Conservation (phyloP, 2,888 invertebrate genomes). For the Microchrysa polita region DNA sequence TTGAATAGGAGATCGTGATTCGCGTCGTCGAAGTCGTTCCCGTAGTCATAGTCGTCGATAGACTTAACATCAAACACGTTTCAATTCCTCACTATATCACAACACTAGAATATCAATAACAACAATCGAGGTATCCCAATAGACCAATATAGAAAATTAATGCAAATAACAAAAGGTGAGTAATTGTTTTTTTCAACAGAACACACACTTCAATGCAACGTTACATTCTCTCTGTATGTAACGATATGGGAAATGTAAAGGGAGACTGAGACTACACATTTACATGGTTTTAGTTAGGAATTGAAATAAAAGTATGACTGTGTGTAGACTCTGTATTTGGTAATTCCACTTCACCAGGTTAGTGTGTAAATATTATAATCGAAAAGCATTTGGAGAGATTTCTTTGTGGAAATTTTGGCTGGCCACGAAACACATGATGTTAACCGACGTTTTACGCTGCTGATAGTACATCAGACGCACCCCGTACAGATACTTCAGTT, state of each 20-base stretch:
- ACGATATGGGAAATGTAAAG: constrained; percentile 19
- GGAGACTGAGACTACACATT: constrained; percentile 19
- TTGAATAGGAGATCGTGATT: constrained; percentile 46
- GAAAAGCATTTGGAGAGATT: constrained; percentile 3
- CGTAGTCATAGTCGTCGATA: constrained; percentile 62
- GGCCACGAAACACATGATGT: background rate
- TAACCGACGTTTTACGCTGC: background rate
- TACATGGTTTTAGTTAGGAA: constrained; percentile 34
- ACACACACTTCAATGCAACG: constrained; percentile 19
- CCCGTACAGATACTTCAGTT: too few relatives aligned
- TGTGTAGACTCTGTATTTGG: constrained; percentile 17
- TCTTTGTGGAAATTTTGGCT: constrained; percentile 19
- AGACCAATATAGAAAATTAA: constrained; percentile 50
- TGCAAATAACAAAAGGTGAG: constrained; percentile 51
- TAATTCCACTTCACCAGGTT: constrained; percentile 26
- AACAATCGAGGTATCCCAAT: constrained; percentile 50
- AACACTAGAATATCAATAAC: background rate
- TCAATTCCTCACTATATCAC: constrained; percentile 3
- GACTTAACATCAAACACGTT: constrained; percentile 20
- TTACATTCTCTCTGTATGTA: constrained; percentile 17
- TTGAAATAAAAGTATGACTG: constrained; percentile 7
- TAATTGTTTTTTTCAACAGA: constrained; percentile 48
- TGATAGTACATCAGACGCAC: too few relatives aligned
- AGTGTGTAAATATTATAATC: constrained; percentile 41
- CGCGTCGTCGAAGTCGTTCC: constrained; percentile 60